Evolutionary conservation across 1,140 invertebrate species (phyloP).

Genomic region (Melipona quadrifasciata): DNA sequence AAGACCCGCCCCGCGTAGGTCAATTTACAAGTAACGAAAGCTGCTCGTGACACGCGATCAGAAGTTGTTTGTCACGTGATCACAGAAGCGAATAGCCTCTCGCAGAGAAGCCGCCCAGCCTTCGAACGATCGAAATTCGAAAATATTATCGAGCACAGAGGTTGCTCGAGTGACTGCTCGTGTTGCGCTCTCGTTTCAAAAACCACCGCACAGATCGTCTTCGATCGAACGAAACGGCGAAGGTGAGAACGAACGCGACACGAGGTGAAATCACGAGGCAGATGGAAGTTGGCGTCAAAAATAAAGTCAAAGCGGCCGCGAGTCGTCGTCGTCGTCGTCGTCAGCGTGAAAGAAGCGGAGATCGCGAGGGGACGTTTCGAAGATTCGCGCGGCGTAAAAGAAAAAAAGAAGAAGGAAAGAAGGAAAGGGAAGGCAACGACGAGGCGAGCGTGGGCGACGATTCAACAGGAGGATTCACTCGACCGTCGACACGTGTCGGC

Average conservation of each 20-base stretch:
- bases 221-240: background rate
- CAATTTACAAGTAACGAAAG: slow-evolving; percentile 29
- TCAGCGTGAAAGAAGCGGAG: background rate
- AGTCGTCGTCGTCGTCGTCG: background rate
- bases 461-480: slow-evolving; percentile 1
- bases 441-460: background rate
- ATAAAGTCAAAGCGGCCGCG: slow-evolving; percentile 10
- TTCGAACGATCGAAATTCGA: background rate
- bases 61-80: slow-evolving; percentile 11
- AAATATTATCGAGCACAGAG: background rate
- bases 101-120: background rate
- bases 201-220: background rate
- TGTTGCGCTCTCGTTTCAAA: background rate
- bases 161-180: no score
- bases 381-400: background rate
- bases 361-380: background rate
- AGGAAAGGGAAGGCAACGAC: no score
- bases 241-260: background rate
- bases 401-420: background rate
- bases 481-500: slow-evolving; percentile 18
- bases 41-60: slow-evolving; percentile 2
- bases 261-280: background rate
- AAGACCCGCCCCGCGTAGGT: background rate
- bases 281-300: background rate
- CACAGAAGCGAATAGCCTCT: background rate